Conservation (phyloP, 92 coral and sea anemone species). For the Porites rus region DNA sequence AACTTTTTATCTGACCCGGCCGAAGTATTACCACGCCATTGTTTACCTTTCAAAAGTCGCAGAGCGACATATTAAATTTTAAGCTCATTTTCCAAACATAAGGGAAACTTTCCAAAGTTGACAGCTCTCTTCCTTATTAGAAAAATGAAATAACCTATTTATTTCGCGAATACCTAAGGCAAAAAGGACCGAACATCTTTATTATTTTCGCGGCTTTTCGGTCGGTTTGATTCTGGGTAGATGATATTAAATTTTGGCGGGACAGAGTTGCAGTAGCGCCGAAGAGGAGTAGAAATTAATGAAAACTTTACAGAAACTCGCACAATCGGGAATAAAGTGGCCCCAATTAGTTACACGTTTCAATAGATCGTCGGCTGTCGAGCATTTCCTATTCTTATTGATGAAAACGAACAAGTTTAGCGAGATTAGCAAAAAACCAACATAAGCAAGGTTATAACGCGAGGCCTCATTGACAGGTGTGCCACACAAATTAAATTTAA, state of each 20-base stretch:
- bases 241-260: conserved; percentile 13
- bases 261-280: not conserved
- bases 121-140: conserved; percentile 49
- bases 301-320: conserved; percentile 33
- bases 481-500: conserved; percentile 20
- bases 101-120: conserved; percentile 39
- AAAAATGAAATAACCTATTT: conserved; percentile 33
- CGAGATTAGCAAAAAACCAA: conserved; percentile 48
- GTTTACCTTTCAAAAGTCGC: conserved; percentile 33
- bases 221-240: not conserved
- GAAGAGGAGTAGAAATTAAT: conserved; percentile 27
- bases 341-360: conserved; percentile 28
- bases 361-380: conserved; percentile 45
- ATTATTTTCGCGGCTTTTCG: not conserved
- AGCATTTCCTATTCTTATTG: conserved; percentile 40
- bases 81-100: conserved; percentile 58
- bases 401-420: conserved; percentile 39
- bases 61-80: conserved; percentile 45
- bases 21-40: not conserved
- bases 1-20: not conserved
- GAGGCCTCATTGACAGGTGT: conserved; percentile 41
- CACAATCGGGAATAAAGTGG: conserved; percentile 24
- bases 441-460: conserved; percentile 58
- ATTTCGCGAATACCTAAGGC: not conserved
- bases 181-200: not conserved